Evolutionary conservation across 2,797 vertebrate species (phyloP).

Genomic region (Characodon lateralis): DNA sequence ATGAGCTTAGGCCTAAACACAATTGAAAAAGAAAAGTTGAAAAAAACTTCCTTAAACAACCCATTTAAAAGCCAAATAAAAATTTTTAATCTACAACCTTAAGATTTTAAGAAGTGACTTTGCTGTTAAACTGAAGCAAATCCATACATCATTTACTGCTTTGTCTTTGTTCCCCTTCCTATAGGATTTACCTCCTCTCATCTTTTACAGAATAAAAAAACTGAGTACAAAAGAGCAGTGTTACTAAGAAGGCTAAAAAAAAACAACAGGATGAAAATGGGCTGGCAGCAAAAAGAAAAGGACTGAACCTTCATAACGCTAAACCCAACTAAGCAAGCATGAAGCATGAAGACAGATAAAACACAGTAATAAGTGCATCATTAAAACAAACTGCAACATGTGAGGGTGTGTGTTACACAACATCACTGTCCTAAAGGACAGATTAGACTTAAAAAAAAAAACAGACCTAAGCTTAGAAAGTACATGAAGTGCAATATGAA

Average conservation of each 20-base stretch:
- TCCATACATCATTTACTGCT: not conserved
- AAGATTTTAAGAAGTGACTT: no score
- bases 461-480: conserved; percentile 2
- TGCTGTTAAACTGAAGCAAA: conserved; percentile 28
- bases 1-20: not conserved
- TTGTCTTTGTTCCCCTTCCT: not conserved
- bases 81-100: not conserved
- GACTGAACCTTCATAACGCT: conserved; percentile 10
- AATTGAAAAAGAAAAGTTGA: not conserved
- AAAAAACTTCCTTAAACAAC: not conserved
- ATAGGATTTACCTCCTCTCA: not conserved
- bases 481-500: conserved; percentile 5
- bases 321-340: conserved; percentile 1
- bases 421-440: not conserved
- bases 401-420: not conserved
- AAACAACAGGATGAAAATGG: conserved; percentile 24
- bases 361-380: not conserved
- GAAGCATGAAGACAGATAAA: conserved; percentile 10
- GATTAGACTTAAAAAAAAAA: conserved; percentile 3
- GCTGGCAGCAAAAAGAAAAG: not conserved
- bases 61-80: not conserved
- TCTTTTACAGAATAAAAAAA: not conserved
- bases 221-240: conserved; percentile 10
- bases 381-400: not conserved
- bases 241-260: conserved; percentile 47